Percentiles rank a stretch among this genome's conserved stretches.
phyloP scores from a whole-genome alignment of 2,113 vertebrate genomes.

The Poeciliopsis retropinna region DNA sequence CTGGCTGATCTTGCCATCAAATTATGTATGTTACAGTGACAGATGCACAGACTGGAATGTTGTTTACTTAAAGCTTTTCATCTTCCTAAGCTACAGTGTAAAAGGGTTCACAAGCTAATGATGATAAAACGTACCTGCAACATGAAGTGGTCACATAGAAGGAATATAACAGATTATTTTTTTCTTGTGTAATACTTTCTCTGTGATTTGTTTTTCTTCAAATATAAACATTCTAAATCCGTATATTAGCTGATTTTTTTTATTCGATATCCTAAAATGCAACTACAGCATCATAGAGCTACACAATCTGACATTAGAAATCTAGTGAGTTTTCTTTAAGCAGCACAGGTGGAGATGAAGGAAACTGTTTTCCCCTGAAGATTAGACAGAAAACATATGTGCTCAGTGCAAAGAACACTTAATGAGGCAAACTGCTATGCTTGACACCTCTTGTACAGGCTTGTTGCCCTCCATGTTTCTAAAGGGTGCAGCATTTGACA shows the following conservation, averaged over 20 bases:
- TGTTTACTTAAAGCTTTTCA: neutral
- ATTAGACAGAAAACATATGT: constrained; percentile 1
- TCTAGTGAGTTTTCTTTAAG: neutral
- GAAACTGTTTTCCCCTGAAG: neutral
- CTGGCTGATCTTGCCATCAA: neutral
- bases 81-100: neutral
- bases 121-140: no score
- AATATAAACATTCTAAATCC: neutral
- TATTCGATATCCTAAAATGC: neutral
- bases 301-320: neutral
- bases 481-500: neutral
- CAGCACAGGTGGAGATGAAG: neutral
- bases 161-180: no score
- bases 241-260: neutral
- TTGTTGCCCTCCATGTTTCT: neutral
- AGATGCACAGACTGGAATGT: neutral
- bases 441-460: neutral
- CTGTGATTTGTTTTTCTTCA: neutral
- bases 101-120: neutral
- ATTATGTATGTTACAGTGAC: neutral
- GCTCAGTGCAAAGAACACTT: neutral
- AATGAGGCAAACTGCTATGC: neutral
- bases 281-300: neutral
- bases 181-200: no score
- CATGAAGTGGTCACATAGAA: no score